Evolutionary conservation across 2,797 vertebrate species (phyloP).

Genomic region (Poeciliopsis paucimaculata): DNA sequence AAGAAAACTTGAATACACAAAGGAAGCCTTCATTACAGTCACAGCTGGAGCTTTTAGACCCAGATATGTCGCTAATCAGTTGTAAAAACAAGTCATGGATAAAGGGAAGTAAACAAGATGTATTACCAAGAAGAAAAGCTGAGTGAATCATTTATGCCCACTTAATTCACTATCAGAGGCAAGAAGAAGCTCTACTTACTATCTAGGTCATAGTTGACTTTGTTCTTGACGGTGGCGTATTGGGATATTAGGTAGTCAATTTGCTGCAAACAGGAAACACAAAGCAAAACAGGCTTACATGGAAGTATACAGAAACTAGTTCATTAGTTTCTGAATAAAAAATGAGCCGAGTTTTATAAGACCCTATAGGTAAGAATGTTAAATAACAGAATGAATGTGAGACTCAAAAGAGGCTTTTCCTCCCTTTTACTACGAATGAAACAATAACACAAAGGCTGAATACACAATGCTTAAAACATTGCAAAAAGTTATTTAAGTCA

Average conservation of each 20-base stretch:
- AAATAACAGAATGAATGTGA: neutral
- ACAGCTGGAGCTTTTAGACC: constrained; percentile 37
- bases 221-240: constrained; percentile 88
- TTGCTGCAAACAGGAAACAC: constrained; percentile 85
- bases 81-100: constrained; percentile 41
- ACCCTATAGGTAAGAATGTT: neutral
- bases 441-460: neutral
- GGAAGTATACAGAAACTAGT: constrained; percentile 16
- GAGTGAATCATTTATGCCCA: constrained; percentile 27
- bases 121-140: constrained; percentile 18
- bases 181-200: constrained; percentile 83
- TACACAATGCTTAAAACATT: neutral
- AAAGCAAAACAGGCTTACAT: constrained; percentile 39
- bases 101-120: constrained; percentile 33
- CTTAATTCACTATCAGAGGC: constrained; percentile 32
- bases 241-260: constrained; percentile 89
- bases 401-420: neutral
- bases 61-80: constrained; percentile 48
- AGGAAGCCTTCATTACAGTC: constrained; percentile 14
- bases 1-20: constrained; percentile 35
- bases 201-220: constrained; percentile 89
- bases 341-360: neutral
- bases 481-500: too few species aligned
- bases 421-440: neutral
- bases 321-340: constrained; percentile 3